Conservation (phyloP, 2,888 invertebrate species). For the Pammene aurita region DNA sequence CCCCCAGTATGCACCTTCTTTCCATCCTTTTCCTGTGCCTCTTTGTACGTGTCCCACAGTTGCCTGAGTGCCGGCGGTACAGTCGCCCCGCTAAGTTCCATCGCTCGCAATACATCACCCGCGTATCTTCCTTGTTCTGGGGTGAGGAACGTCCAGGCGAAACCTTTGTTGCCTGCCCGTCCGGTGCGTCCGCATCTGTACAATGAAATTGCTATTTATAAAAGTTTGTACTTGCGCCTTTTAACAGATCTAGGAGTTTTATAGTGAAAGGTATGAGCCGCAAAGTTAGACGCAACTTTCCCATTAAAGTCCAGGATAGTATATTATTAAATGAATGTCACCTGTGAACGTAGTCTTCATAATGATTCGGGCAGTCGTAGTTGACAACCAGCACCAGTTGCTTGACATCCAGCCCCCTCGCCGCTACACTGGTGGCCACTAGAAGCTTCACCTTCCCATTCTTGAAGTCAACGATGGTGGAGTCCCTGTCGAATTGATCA, state of each 20-base stretch:
- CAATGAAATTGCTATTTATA: constrained; percentile 1
- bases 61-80: constrained; percentile 91
- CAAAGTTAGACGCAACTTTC: constrained; percentile 84
- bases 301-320: constrained; percentile 81
- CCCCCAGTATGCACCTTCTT: constrained; percentile 96
- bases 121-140: constrained; percentile 97
- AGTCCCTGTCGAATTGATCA: constrained; percentile 99
- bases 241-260: too few relatives aligned
- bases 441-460: constrained; percentile 95
- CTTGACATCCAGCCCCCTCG: constrained; percentile 99
- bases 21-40: constrained; percentile 94
- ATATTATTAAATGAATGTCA: constrained; percentile 46
- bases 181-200: constrained; percentile 94
- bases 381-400: constrained; percentile 98
- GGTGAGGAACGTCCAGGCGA: constrained; percentile 98
- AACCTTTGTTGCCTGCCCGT: constrained; percentile 97
- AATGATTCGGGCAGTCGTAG: constrained; percentile 99
- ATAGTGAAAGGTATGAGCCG: too few relatives aligned
- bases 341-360: constrained; percentile 99
- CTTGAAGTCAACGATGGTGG: constrained; percentile 98
- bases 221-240: not conserved
- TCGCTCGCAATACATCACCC: constrained; percentile 95
- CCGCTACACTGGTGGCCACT: constrained; percentile 99
- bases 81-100: constrained; percentile 91
- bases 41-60: constrained; percentile 95